These are phyloP conservation scores for Caenorhabditis uteleia DNA, from an alignment of 2,888 invertebrate species.

Conservation along the genomic window DNA sequence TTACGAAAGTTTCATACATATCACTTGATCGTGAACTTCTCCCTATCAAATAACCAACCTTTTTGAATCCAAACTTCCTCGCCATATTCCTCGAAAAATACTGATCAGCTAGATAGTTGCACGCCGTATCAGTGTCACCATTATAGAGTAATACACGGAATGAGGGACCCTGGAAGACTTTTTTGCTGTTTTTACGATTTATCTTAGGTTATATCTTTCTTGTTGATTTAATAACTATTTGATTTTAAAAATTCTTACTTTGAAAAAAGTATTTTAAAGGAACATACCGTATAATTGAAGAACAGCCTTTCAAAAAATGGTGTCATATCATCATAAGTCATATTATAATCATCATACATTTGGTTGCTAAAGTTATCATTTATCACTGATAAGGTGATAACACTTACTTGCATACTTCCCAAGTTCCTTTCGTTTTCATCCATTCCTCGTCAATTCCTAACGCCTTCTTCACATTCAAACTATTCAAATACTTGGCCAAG, in stretches of 20 bases:
- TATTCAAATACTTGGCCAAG: slow-evolving; percentile 10
- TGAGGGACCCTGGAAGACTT: slow-evolving; percentile 8
- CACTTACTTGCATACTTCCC: slow-evolving; percentile 44
- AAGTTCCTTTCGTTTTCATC: slow-evolving; percentile 19
- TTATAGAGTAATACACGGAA: slow-evolving; percentile 48
- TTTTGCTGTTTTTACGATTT: not conserved
- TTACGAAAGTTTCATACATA: not conserved
- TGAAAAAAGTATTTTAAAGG: not conserved
- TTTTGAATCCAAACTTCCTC: slow-evolving; percentile 9
- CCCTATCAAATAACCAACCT: slow-evolving; percentile 8
- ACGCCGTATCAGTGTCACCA: slow-evolving; percentile 47
- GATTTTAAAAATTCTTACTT: too few species aligned
- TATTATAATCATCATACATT: slow-evolving; percentile 40
- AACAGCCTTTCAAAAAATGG: slow-evolving; percentile 39
- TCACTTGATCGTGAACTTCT: not conserved
- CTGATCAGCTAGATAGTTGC: slow-evolving; percentile 36
- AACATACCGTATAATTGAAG: slow-evolving; percentile 22
- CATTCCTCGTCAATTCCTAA: slow-evolving; percentile 33
- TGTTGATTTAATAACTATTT: not conserved
- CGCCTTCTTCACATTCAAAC: slow-evolving; percentile 22
- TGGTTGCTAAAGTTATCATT: slow-evolving; percentile 27
- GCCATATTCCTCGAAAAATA: slow-evolving; percentile 26
- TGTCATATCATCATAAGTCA: slow-evolving; percentile 43
- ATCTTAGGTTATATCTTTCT: too few species aligned
- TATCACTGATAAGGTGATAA: not conserved